Base-by-base conservation (phyloP, 2,888 invertebrate genomes). In the Eristalis arbustorum region DNA sequence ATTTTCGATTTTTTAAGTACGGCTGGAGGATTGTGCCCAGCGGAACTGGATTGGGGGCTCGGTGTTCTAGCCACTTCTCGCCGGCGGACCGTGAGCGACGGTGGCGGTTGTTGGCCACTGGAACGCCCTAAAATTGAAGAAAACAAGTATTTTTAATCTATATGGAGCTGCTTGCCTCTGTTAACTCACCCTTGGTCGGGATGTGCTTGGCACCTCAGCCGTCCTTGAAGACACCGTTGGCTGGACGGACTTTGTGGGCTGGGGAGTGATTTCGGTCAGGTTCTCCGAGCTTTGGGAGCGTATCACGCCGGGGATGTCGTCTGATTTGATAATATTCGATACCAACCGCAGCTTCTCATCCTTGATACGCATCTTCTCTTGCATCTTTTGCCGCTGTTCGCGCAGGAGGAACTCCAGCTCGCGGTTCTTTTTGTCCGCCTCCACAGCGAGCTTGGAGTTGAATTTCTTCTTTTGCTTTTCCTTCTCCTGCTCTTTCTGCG, bases 1-100 rank as follows among this genome's bases (percentile, higher is more conserved):
- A 97, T 91, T 97, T 97, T 89, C 97, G 95, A 90, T 96, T 95
- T 81, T 95, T 95, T 90, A 98, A 95, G 68, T 95, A 94, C 0
- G 99, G 98, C 91, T 98, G 98, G 91, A 98, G 93, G 1, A 98
- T 96, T 0, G 98, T 98, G n/a, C 96, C 97, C 88, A 97, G 93
- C 0, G 97, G 96, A 0, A 97, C 96, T 0, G 96, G 94, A 90
- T 96, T 95, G 18, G 95, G 94, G 0, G 98, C 96, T 31, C 96
- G 95, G 89, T 99, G 99, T 91, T 98, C 98, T 0, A 99, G 93
- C 98, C 98, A 98, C 77, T 93, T 93, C 66, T 94, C 94, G 61
- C 96, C 96, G 0, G 96, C 96, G 0, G 98, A 98, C 68, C 96
- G 94, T 0, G 98, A 98, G 28, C 98, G 94, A 18, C 97, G 94